Conservation (phyloP, 2,113 vertebrate species). For the Anolis carolinensis region DNA sequence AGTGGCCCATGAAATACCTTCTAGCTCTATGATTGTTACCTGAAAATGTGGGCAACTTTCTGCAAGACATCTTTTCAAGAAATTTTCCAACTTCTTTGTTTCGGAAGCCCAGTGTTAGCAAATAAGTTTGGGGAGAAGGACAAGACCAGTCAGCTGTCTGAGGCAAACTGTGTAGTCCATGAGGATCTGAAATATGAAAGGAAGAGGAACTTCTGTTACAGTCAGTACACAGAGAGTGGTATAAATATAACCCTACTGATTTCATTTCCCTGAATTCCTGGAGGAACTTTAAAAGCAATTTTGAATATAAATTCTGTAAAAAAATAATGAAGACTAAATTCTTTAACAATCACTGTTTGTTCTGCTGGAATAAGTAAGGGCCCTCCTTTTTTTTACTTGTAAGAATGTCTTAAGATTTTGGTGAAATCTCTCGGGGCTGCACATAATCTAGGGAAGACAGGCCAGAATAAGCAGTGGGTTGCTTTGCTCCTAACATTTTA, state of each 20-base stretch:
- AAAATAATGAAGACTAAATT: too few species aligned
- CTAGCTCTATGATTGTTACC: slow-evolving; percentile 46
- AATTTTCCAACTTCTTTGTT: slow-evolving; percentile 69
- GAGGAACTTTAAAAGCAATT: neutral
- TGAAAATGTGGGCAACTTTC: slow-evolving; percentile 70
- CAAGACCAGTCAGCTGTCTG: slow-evolving; percentile 65
- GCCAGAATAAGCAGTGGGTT: too few species aligned
- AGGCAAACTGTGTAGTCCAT: slow-evolving; percentile 68
- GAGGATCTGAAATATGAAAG: slow-evolving; percentile 63
- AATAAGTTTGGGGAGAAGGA: slow-evolving; percentile 62
- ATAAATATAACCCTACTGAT: neutral
- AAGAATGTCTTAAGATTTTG: too few species aligned
- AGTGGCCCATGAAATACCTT: too few species aligned
- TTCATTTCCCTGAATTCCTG: neutral
- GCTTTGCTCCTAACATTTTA: too few species aligned
- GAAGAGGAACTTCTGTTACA: neutral
- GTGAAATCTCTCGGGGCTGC: too few species aligned
- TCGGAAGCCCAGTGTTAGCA: slow-evolving; percentile 75
- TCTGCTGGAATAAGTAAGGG: too few species aligned
- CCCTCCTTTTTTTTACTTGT: too few species aligned
- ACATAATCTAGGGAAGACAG: too few species aligned
- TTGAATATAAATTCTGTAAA: too few species aligned
- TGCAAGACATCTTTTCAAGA: slow-evolving; percentile 68
- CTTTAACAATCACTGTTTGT: too few species aligned
- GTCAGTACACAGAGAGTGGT: neutral